A percentile compares a stretch with the other conserved stretches of the same genome.
phyloP scores from a whole-genome alignment of 1,140 invertebrate genomes.

The Laupala kohalensis region DNA sequence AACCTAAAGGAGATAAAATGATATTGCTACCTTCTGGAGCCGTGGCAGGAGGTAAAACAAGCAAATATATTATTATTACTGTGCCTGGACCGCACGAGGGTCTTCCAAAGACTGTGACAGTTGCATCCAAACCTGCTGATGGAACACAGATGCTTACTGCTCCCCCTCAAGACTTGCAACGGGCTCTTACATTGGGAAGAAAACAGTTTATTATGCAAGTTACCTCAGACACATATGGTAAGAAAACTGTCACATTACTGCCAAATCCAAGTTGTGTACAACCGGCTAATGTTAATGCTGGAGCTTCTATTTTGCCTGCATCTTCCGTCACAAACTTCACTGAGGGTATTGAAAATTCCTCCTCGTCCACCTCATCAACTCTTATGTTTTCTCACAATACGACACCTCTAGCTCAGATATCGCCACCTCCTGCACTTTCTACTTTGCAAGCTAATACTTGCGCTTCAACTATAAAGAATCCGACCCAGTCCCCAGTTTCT shows the following conservation, averaged over 20 bases:
- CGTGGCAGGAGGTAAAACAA: constrained; percentile 32
- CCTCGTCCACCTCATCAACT: neutral
- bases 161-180: constrained; percentile 25
- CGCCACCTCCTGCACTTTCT: constrained; percentile 41
- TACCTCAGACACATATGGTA: constrained; percentile 32
- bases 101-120: constrained; percentile 44
- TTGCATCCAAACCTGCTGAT: constrained; percentile 29
- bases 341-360: neutral
- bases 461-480: too few species aligned
- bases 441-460: constrained; percentile 50
- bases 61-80: constrained; percentile 56
- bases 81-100: constrained; percentile 38
- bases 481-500: too few species aligned
- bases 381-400: neutral
- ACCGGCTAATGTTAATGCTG: neutral
- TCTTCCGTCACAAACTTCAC: neutral
- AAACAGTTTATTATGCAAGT: constrained; percentile 55
- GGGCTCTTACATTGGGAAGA: constrained; percentile 41
- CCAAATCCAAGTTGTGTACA: constrained; percentile 6
- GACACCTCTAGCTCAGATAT: constrained; percentile 12
- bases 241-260: constrained; percentile 37
- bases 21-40: constrained; percentile 41
- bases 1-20: constrained; percentile 48
- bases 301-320: neutral
- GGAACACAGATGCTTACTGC: constrained; percentile 35